phyloP scores from a whole-genome alignment of 2,888 invertebrate genomes.

The Ephialtes manifestator region DNA sequence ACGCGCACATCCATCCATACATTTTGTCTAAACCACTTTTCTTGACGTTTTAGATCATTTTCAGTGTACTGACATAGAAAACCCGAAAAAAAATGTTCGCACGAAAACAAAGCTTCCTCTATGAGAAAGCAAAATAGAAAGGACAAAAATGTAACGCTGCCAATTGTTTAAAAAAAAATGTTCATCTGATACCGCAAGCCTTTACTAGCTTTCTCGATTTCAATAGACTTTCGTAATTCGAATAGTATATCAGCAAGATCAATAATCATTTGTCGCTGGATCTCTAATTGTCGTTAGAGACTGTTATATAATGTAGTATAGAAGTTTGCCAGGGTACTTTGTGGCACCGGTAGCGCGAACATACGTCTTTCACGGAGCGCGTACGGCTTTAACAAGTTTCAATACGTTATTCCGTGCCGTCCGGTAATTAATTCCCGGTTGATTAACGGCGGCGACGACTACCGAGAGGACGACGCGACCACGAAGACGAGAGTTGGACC shows the following conservation, averaged over 20 bases:
- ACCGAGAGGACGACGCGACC: constrained; percentile 32
- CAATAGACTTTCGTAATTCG: constrained; percentile 7
- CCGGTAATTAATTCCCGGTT: constrained; percentile 69
- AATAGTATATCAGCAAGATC: constrained; percentile 20
- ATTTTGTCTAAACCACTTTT: background rate
- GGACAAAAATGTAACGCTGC: background rate
- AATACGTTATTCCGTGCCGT: constrained; percentile 65
- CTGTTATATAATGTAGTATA: constrained; percentile 37
- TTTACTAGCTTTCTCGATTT: constrained; percentile 4
- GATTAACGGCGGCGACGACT: constrained; percentile 67
- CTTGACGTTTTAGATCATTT: too few relatives aligned
- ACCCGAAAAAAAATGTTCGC: too few relatives aligned
- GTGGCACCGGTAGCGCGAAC: constrained; percentile 64
- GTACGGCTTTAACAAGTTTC: constrained; percentile 57
- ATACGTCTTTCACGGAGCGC: constrained; percentile 29
- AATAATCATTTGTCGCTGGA: constrained; percentile 59
- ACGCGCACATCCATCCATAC: too few relatives aligned
- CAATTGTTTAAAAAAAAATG: background rate
- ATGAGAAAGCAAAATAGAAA: background rate
- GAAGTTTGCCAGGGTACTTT: constrained; percentile 39
- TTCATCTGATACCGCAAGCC: background rate
- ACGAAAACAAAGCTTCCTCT: constrained; percentile 5
- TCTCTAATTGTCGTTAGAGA: constrained; percentile 51
- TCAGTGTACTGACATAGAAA: too few relatives aligned
- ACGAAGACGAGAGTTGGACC: constrained; percentile 33